Percentiles rank a stretch among this genome's conserved stretches.
Evolutionary conservation across 2,888 invertebrate genomes (phyloP).

Genomic region (Anarsia innoxiella): DNA sequence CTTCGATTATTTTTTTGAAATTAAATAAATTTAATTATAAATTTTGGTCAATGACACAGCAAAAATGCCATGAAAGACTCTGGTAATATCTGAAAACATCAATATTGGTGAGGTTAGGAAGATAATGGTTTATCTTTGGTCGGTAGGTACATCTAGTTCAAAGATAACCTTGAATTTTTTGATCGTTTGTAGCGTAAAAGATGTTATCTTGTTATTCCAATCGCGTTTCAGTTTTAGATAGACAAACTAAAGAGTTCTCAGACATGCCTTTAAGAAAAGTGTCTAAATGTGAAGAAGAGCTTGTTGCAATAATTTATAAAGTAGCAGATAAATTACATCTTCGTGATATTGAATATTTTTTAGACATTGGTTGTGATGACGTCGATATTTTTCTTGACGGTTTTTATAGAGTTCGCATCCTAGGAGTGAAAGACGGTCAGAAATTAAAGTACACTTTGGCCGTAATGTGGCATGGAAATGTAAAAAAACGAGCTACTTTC

Average conservation of each 20-base stretch:
- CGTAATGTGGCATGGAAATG: slow-evolving; percentile 46
- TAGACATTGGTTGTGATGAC: slow-evolving; percentile 38
- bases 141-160: too few relatives aligned
- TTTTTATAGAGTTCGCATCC: slow-evolving; percentile 35
- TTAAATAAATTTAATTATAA: too few relatives aligned
- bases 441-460: slow-evolving; percentile 34
- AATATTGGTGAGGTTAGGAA: too few relatives aligned
- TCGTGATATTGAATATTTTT: slow-evolving; percentile 29
- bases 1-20: too few relatives aligned
- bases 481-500: slow-evolving; percentile 33
- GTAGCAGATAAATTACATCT: slow-evolving; percentile 34
- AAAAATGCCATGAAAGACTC: too few relatives aligned
- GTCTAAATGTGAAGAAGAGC: slow-evolving; percentile 39
- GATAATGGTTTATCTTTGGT: too few relatives aligned
- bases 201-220: slow-evolving; percentile 18
- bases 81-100: too few relatives aligned
- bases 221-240: slow-evolving; percentile 19
- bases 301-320: slow-evolving; percentile 40
- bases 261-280: slow-evolving; percentile 46
- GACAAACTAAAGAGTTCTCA: slow-evolving; percentile 15
- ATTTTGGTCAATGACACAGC: too few relatives aligned
- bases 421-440: slow-evolving; percentile 35
- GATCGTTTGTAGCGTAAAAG: too few relatives aligned
- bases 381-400: slow-evolving; percentile 41
- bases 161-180: too few relatives aligned